phyloP scores from a whole-genome alignment of 92 coral and sea anemone genomes.

The Chrysogorgia sp. region DNA sequence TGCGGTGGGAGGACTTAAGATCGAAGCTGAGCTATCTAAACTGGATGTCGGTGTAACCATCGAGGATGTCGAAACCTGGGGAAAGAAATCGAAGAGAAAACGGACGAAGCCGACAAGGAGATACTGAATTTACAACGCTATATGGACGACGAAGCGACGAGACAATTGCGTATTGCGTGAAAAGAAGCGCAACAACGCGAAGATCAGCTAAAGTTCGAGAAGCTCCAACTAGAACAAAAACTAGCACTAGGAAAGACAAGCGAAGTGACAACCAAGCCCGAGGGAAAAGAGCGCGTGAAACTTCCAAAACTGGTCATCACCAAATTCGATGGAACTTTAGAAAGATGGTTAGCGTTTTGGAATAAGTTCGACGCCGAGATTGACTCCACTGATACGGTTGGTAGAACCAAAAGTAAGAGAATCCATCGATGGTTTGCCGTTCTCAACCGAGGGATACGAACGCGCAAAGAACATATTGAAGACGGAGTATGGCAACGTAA shows the following conservation, averaged over 20 bases:
- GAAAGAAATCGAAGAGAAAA: neutral
- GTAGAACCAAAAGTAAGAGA: conserved; percentile 43
- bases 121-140: conserved; percentile 8
- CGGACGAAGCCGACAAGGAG: neutral
- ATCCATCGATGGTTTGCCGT: conserved; percentile 58
- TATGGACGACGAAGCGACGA: neutral
- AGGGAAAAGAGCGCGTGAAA: conserved; percentile 36
- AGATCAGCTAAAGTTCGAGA: conserved; percentile 45
- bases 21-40: too few species aligned
- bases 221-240: conserved; percentile 1
- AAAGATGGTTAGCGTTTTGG: conserved; percentile 44
- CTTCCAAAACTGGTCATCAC: conserved; percentile 52
- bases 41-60: too few species aligned
- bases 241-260: neutral
- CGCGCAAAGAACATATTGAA: conserved; percentile 56
- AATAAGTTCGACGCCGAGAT: conserved; percentile 53
- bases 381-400: conserved; percentile 49
- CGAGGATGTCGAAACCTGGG: neutral
- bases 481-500: conserved; percentile 50
- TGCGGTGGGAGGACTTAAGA: conserved; percentile 2
- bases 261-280: neutral
- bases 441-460: conserved; percentile 54
- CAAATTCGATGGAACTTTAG: conserved; percentile 35
- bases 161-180: too few species aligned
- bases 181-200: conserved; percentile 17